phyloP scores from a whole-genome alignment of 2,888 invertebrate genomes.

The Nasonia oneida region DNA sequence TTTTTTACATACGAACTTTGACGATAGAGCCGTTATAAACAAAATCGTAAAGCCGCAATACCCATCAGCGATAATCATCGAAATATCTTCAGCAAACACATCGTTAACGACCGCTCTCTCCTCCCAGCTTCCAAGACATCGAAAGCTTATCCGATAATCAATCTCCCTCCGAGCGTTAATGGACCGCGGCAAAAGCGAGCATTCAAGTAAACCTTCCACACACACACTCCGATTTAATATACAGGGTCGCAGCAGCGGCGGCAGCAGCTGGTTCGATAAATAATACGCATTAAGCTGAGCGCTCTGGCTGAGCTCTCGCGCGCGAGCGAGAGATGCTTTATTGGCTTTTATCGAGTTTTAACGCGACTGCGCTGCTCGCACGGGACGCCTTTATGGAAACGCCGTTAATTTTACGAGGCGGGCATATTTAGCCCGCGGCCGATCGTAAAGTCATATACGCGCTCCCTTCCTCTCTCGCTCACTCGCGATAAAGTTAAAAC shows the following conservation, averaged over 20 bases:
- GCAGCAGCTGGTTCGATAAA: slow-evolving; percentile 65
- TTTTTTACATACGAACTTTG: too few relatives aligned
- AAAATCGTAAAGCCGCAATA: too few relatives aligned
- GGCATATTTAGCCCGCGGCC: slow-evolving; percentile 61
- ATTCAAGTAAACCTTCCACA: not conserved
- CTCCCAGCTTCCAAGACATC: not conserved
- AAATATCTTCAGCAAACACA: not conserved
- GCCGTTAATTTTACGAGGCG: slow-evolving; percentile 77
- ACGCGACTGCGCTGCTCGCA: slow-evolving; percentile 68
- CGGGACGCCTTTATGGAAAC: slow-evolving; percentile 74
- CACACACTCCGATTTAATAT: slow-evolving; percentile 3
- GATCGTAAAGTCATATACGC: slow-evolving; percentile 59
- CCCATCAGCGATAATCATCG: not conserved
- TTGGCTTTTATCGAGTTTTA: slow-evolving; percentile 74
- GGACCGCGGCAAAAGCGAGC: slow-evolving; percentile 16
- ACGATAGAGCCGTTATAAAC: too few relatives aligned
- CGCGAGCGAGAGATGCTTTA: slow-evolving; percentile 68
- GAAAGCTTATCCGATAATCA: slow-evolving; percentile 39
- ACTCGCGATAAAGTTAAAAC: slow-evolving; percentile 76
- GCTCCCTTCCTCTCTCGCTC: not conserved
- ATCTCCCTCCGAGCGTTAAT: slow-evolving; percentile 22
- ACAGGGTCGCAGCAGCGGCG: not conserved
- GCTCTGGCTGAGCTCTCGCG: not conserved
- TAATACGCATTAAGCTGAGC: slow-evolving; percentile 65
- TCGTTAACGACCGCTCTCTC: not conserved